Conservation (phyloP, 2,888 invertebrate genomes). For the Catocala fraxini region DNA sequence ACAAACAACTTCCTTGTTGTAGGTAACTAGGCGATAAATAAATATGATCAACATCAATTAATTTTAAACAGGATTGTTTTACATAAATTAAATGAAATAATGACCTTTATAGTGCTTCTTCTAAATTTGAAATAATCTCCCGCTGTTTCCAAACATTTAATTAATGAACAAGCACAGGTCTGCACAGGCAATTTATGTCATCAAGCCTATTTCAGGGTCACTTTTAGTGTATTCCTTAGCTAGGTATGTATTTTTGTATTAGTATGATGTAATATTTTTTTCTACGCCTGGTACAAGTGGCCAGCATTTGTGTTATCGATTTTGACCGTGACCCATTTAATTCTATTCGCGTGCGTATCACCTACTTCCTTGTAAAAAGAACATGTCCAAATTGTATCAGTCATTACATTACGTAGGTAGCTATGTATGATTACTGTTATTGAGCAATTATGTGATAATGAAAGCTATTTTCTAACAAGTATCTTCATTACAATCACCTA, state of each 20-base stretch:
- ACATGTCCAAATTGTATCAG: slow-evolving; percentile 15
- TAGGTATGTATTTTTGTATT: too few species aligned
- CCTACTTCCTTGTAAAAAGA: slow-evolving; percentile 33
- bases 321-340: slow-evolving; percentile 68
- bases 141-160: slow-evolving; percentile 9
- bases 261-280: slow-evolving; percentile 29
- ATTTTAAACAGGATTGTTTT: slow-evolving; percentile 13
- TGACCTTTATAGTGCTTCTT: too few species aligned
- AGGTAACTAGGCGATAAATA: slow-evolving; percentile 23
- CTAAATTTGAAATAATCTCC: slow-evolving; percentile 12
- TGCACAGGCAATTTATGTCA: not conserved
- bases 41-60: not conserved
- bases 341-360: slow-evolving; percentile 37
- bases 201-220: slow-evolving; percentile 9
- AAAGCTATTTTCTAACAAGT: too few species aligned
- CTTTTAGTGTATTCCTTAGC: too few species aligned
- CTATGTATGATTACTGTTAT: too few species aligned
- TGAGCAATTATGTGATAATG: too few species aligned
- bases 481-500: not conserved
- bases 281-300: slow-evolving; percentile 28
- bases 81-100: slow-evolving; percentile 14
- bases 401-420: too few species aligned
- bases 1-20: slow-evolving; percentile 54
- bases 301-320: slow-evolving; percentile 55
- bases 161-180: not conserved